phyloP scores from a whole-genome alignment of 1,140 invertebrate genomes.

The Aphaenogaster rudis region DNA sequence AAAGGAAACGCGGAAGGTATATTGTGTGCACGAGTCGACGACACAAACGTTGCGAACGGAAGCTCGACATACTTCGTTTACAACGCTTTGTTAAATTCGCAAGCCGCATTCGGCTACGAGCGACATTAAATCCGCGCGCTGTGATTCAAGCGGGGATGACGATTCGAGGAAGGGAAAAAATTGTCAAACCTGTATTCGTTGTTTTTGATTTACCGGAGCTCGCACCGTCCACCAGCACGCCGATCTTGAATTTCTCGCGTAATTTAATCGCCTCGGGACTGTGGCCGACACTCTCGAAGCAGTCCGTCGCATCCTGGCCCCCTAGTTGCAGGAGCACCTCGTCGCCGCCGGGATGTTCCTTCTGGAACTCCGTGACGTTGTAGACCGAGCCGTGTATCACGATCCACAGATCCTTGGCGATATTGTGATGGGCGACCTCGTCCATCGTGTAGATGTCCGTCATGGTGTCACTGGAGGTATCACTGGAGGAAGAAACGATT shows the following conservation, averaged over 20 bases:
- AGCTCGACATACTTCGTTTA: not conserved
- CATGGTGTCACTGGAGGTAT: conserved; percentile 43
- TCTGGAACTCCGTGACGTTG: conserved; percentile 87
- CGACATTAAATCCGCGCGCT: not conserved
- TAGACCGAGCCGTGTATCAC: conserved; percentile 88
- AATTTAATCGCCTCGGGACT: conserved; percentile 91
- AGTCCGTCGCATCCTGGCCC: conserved; percentile 91
- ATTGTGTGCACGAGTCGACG: not conserved
- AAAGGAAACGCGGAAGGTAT: not conserved
- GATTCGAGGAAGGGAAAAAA: not conserved
- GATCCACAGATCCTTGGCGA: conserved; percentile 84
- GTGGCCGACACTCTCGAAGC: conserved; percentile 95
- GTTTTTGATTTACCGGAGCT: not conserved
- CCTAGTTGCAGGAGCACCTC: conserved; percentile 93
- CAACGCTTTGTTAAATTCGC: not conserved
- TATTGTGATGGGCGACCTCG: conserved; percentile 85
- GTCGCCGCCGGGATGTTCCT: conserved; percentile 94
- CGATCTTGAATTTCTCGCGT: conserved; percentile 91
- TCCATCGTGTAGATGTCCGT: conserved; percentile 85
- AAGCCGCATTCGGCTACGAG: not conserved
- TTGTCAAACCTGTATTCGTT: not conserved
- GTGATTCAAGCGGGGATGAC: not conserved
- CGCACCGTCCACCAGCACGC: conserved; percentile 73
- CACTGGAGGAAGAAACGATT: not conserved
- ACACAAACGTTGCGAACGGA: not conserved